Conservation (phyloP, 2,888 invertebrate genomes). For the Gari tellinella region DNA sequence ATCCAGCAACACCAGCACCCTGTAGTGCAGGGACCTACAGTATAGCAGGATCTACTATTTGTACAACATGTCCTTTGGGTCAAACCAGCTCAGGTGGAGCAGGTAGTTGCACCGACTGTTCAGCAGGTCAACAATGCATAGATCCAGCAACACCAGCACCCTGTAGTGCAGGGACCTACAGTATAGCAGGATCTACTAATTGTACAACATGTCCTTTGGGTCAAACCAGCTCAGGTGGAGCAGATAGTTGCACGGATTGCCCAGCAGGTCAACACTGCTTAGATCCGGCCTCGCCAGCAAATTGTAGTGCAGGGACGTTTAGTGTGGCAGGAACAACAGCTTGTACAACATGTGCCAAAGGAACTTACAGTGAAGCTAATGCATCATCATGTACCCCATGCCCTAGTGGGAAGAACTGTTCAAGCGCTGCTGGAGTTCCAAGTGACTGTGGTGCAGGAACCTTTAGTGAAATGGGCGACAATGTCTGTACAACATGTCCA, state of each 20-base stretch:
- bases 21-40: constrained; percentile 63
- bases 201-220: constrained; percentile 75
- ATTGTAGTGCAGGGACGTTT: constrained; percentile 74
- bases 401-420: constrained; percentile 70
- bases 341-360: constrained; percentile 69
- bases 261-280: constrained; percentile 75
- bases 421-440: constrained; percentile 39
- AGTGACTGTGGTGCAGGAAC: constrained; percentile 39
- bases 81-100: constrained; percentile 73
- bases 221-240: constrained; percentile 71
- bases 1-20: constrained; percentile 29
- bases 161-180: constrained; percentile 80
- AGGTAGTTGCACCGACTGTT: constrained; percentile 72
- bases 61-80: constrained; percentile 78
- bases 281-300: constrained; percentile 61
- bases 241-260: constrained; percentile 76
- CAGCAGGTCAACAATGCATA: constrained; percentile 77
- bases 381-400: constrained; percentile 70
- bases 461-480: constrained; percentile 44
- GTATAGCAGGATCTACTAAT: constrained; percentile 52
- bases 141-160: constrained; percentile 72
- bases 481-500: constrained; percentile 53
- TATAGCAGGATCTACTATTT: constrained; percentile 60
- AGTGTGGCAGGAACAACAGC: constrained; percentile 68
- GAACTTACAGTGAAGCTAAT: constrained; percentile 42